A percentile compares a stretch with the other conserved stretches of the same genome.
Conservation (phyloP, 1,140 invertebrate species). For the fruit fly (Drosophila melanogaster) region Release_6_plus_ISO1_MT NT_033779.5:10443001-10443500, state of each 20-base stretch:
- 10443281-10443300: slow-evolving; percentile 46
- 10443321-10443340: slow-evolving; percentile 2
- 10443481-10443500: slow-evolving; percentile 26
- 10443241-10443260: slow-evolving; percentile 32
- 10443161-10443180: slow-evolving; percentile 51
- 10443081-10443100: background rate
- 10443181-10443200: slow-evolving; percentile 37
- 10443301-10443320: slow-evolving; percentile 20
- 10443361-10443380: slow-evolving; percentile 32
- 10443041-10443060: slow-evolving; percentile 23
- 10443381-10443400: slow-evolving; percentile 33
- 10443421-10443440: background rate
- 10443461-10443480: slow-evolving; percentile 11
- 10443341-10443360: slow-evolving; percentile 23
- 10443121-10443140: slow-evolving; percentile 10
- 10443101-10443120: background rate
- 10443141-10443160: slow-evolving; percentile 14
- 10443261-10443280: slow-evolving; percentile 40
- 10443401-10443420: slow-evolving; percentile 36
- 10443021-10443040: slow-evolving; percentile 15
- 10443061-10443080: slow-evolving; percentile 24
- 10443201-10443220: slow-evolving; percentile 24
- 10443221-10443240: slow-evolving; percentile 49
- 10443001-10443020: background rate
- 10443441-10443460: slow-evolving; percentile 27